phyloP scores from a whole-genome alignment of 2,113 vertebrate species.

The Meles meles region DNA sequence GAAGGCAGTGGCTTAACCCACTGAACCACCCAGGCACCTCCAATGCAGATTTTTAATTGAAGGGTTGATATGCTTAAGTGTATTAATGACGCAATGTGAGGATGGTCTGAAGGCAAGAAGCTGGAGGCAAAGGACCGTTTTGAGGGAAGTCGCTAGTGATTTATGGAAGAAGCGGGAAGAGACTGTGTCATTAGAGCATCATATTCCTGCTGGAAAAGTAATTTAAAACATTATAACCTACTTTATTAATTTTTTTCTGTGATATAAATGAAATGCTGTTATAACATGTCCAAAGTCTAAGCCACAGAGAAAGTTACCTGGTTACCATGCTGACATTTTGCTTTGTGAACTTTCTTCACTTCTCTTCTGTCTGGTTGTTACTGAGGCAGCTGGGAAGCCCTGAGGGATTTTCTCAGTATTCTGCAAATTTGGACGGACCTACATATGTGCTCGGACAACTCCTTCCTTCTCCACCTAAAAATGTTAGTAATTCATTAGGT shows the following conservation, averaged over 20 bases:
- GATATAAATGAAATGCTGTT: conserved; percentile 21
- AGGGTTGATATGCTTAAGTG: not conserved
- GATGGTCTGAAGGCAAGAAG: not conserved
- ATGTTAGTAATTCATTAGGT: not conserved
- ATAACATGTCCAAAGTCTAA: not conserved
- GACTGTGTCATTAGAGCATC: not conserved
- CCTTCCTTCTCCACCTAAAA: conserved; percentile 14
- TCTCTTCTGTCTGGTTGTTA: not conserved
- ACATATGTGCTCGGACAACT: not conserved
- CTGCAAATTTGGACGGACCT: not conserved
- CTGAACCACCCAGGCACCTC: no score
- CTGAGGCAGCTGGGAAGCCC: not conserved
- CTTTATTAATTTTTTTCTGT: conserved; percentile 6
- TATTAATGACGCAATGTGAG: not conserved
- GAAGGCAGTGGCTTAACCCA: no score
- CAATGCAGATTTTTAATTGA: not conserved
- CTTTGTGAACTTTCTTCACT: conserved; percentile 16
- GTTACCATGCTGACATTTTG: not conserved
- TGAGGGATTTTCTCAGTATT: not conserved
- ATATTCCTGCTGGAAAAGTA: conserved; percentile 31
- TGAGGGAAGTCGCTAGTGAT: not conserved
- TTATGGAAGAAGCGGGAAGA: conserved; percentile 5
- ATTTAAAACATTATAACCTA: conserved; percentile 31
- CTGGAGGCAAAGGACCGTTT: not conserved
- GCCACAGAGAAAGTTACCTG: not conserved